Percentiles rank a stretch among this genome's conserved stretches.
phyloP scores from a whole-genome alignment of 2,113 vertebrate species.

The Hippotragus niger region DNA sequence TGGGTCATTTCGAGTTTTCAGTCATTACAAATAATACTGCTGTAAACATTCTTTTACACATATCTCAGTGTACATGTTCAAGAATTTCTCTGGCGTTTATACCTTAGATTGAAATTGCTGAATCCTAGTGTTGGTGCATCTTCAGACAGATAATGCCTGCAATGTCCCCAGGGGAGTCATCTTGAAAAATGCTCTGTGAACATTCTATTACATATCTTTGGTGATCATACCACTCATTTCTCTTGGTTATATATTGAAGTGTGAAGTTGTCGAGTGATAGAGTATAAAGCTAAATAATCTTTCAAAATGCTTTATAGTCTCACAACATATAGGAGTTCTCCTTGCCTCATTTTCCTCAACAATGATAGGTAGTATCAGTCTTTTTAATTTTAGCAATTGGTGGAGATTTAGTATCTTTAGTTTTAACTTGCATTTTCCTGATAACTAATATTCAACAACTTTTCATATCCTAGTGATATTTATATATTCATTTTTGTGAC shows the following conservation, averaged over 20 bases:
- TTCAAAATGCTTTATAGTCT: not conserved
- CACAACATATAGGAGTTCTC: not conserved
- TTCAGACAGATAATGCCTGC: not conserved
- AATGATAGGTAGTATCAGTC: not conserved
- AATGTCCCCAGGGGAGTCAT: not conserved
- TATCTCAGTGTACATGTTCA: not conserved
- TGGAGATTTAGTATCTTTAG: not conserved
- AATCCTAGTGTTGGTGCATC: not conserved
- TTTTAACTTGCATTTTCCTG: conserved; percentile 1
- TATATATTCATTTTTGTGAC: not conserved
- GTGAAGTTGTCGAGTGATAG: not conserved
- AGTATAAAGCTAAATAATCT: not conserved
- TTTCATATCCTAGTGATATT: not conserved
- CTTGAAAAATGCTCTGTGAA: not conserved
- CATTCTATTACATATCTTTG: not conserved
- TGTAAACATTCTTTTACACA: not conserved
- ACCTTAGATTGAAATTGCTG: not conserved
- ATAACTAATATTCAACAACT: not conserved
- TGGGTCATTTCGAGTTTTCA: not conserved
- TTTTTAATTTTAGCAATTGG: not conserved
- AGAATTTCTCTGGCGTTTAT: not conserved
- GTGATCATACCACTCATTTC: not conserved
- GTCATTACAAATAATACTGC: not conserved
- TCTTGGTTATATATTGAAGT: not conserved
- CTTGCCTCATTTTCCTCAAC: not conserved